These are phyloP conservation scores for Dreissena rostriformis DNA, from an alignment of 1,140 invertebrate species.

Conservation along the genomic window DNA sequence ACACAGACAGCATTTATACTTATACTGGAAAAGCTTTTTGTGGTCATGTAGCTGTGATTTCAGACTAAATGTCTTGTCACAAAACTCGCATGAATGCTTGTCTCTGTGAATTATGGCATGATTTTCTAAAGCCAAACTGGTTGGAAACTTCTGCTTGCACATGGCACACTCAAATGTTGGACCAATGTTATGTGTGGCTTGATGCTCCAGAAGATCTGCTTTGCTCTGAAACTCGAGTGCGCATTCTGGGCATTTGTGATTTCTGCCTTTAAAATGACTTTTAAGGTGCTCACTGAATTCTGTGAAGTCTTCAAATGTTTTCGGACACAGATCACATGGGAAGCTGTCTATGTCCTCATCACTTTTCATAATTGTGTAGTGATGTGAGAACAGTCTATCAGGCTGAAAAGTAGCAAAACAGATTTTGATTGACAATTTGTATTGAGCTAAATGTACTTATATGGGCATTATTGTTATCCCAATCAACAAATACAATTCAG, in stretches of 20 bases:
- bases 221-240: not conserved
- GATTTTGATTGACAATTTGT: too few species aligned
- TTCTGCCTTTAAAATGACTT: not conserved
- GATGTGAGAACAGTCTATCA: too few species aligned
- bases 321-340: not conserved
- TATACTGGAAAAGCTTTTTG: not conserved
- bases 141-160: not conserved
- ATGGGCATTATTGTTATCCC: too few species aligned
- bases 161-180: not conserved
- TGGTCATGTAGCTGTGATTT: not conserved
- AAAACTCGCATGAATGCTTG: not conserved
- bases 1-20: not conserved
- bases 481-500: too few species aligned
- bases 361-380: not conserved
- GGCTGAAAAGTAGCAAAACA: too few species aligned
- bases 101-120: not conserved
- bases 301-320: not conserved
- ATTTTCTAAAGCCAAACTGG: not conserved
- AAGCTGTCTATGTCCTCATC: not conserved
- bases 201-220: not conserved
- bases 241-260: not conserved
- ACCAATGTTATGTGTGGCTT: not conserved
- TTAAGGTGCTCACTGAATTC: not conserved
- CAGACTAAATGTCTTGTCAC: not conserved
- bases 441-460: too few species aligned